Percentiles rank a stretch among this genome's conserved stretches.
Conservation (phyloP, 2,797 vertebrate genomes). For the Phoebastria nigripes region DNA sequence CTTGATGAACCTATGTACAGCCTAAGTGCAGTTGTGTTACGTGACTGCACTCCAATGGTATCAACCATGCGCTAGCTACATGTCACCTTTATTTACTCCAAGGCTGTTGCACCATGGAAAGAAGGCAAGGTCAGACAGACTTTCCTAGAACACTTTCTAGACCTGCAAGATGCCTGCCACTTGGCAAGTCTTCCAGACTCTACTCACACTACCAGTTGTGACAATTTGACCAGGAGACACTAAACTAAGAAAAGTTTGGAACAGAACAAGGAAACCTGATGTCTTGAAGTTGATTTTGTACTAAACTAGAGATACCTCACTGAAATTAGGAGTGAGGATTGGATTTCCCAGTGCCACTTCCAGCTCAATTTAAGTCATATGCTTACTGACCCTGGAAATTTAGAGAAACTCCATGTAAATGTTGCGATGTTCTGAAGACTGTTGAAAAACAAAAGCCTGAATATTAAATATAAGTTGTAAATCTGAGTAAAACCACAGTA, state of each 20-base stretch:
- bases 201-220: neutral
- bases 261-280: neutral
- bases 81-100: neutral
- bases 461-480: neutral
- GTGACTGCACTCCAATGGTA: neutral
- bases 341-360: neutral
- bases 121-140: neutral
- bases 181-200: neutral
- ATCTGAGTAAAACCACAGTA: neutral
- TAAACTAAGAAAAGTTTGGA: neutral
- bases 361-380: neutral
- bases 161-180: neutral
- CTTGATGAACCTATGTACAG: neutral
- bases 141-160: neutral
- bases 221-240: neutral
- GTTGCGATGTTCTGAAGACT: neutral
- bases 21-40: rapidly evolving
- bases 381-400: neutral
- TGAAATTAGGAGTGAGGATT: neutral
- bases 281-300: neutral
- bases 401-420: neutral
- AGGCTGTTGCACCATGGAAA: neutral
- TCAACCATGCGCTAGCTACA: neutral
- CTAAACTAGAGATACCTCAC: neutral
- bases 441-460: neutral